Conservation (phyloP, 2,113 vertebrate genomes). For the Melanerpes formicivorus region DNA sequence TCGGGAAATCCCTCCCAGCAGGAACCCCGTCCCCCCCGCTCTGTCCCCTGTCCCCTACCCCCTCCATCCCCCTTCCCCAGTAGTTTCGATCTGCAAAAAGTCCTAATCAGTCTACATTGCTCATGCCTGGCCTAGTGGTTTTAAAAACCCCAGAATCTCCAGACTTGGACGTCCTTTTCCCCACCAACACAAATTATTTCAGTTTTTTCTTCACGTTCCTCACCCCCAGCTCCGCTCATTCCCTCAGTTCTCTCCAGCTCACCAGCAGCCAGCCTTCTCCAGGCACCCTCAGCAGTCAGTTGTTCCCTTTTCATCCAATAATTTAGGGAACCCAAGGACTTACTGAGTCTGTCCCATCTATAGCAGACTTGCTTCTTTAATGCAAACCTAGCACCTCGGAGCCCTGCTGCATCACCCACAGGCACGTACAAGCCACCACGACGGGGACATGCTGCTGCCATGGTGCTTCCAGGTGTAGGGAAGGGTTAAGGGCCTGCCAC, state of each 20-base stretch:
- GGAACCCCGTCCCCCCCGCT: accelerated
- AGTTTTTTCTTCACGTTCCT: background rate
- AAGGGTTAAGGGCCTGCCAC: background rate
- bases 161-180: background rate
- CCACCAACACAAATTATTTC: background rate
- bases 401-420: background rate
- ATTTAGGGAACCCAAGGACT: background rate
- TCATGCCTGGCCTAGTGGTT: background rate
- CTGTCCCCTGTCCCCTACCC: background rate
- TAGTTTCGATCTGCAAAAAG: background rate
- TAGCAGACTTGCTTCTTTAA: accelerated
- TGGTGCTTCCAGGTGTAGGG: background rate
- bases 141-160: background rate
- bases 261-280: background rate
- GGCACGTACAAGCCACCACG: accelerated
- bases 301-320: background rate
- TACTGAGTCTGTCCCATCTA: background rate
- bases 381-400: background rate
- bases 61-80: background rate
- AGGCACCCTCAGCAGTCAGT: background rate
- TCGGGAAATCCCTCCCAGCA: background rate
- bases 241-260: background rate
- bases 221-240: background rate
- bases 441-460: accelerated
- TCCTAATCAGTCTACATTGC: background rate